Evolutionary conservation across 1,140 invertebrate genomes (phyloP).

Genomic region (Caenorhabditis latens): DNA sequence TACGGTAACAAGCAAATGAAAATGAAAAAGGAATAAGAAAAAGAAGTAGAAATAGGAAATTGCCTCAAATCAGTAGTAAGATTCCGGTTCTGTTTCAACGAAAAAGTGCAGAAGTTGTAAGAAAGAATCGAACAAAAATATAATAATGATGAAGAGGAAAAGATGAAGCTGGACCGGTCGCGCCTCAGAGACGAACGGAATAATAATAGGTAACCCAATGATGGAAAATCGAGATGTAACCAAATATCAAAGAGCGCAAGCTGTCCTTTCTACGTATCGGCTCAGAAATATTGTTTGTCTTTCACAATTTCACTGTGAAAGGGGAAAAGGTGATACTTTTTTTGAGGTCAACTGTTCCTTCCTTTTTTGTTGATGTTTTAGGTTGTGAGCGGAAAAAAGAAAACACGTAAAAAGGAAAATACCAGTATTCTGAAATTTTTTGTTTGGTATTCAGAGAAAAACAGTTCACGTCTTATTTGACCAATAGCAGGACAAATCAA

Average conservation of each 20-base stretch:
- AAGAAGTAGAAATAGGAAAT: constrained; percentile 27
- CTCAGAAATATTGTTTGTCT: constrained; percentile 16
- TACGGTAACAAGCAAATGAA: not conserved
- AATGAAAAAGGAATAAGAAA: not conserved
- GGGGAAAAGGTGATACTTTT: not conserved
- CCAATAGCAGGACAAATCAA: too few relatives aligned
- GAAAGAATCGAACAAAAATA: not conserved
- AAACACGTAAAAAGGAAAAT: too few relatives aligned
- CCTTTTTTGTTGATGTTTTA: too few relatives aligned
- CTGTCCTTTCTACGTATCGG: not conserved
- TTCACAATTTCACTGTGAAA: not conserved
- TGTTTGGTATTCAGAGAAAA: too few relatives aligned
- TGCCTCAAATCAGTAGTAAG: constrained; percentile 11
- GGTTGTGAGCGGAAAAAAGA: too few relatives aligned
- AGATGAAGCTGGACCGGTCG: not conserved
- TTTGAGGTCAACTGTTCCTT: not conserved
- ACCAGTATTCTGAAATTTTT: too few relatives aligned
- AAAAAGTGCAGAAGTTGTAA: not conserved
- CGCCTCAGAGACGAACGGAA: not conserved
- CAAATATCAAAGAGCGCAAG: constrained; percentile 50
- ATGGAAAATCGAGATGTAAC: constrained; percentile 53
- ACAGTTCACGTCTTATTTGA: too few relatives aligned
- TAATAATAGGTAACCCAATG: constrained; percentile 40
- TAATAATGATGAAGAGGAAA: not conserved
- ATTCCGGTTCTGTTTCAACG: not conserved